Conservation (phyloP, 2,888 invertebrate genomes). For the Lamellibrachia satsuma region DNA sequence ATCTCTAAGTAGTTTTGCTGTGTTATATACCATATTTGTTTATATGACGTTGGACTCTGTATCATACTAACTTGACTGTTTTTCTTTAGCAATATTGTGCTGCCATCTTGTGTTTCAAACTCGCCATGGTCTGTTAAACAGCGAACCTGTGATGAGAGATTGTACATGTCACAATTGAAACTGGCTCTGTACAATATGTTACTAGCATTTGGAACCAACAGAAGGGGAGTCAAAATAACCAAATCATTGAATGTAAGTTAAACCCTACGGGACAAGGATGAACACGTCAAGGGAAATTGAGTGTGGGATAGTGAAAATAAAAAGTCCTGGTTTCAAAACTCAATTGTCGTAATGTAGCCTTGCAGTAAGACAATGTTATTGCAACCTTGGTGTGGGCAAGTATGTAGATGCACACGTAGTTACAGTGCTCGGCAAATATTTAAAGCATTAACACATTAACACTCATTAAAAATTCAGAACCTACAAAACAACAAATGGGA, state of each 20-base stretch:
- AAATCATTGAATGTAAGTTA: neutral
- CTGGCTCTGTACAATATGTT: neutral
- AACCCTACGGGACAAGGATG: neutral
- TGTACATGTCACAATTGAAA: neutral
- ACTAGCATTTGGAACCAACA: neutral
- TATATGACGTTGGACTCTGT: neutral
- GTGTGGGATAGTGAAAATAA: neutral
- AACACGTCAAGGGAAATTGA: neutral
- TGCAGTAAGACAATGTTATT: neutral
- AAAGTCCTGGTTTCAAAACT: neutral
- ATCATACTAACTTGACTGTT: conserved; percentile 75
- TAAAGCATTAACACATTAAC: neutral
- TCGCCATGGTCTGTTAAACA: conserved; percentile 92
- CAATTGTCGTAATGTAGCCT: neutral
- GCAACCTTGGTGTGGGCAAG: neutral
- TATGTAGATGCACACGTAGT: too few relatives aligned
- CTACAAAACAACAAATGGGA: neutral
- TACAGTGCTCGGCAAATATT: neutral
- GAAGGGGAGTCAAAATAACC: neutral
- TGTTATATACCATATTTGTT: neutral
- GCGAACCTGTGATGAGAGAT: conserved; percentile 69
- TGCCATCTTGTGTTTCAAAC: conserved; percentile 93
- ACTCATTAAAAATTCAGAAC: neutral
- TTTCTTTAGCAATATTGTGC: conserved; percentile 85
- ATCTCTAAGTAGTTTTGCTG: too few relatives aligned